Percentiles rank a stretch among this genome's conserved stretches.
These are phyloP conservation scores for Odontothrips loti DNA, from an alignment of 2,888 invertebrate genomes.

Conservation along the genomic window DNA sequence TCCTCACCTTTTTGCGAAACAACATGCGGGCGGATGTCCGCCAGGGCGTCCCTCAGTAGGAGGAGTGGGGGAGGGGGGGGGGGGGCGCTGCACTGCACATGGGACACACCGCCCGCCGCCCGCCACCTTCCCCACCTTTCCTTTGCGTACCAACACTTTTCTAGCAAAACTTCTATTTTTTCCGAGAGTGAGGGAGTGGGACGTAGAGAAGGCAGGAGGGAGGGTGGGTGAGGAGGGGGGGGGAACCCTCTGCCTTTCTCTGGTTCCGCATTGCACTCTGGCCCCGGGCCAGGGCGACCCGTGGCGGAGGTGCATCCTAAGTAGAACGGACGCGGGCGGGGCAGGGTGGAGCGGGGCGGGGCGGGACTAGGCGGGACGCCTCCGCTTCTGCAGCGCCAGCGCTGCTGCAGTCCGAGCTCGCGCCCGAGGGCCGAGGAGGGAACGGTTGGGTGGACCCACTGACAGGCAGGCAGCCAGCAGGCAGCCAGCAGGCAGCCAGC, in stretches of 20 bases:
- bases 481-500: no score
- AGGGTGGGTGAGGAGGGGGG: neutral
- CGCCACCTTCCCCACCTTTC: neutral
- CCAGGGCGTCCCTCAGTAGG: neutral
- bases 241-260: neutral
- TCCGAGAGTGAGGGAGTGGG: neutral
- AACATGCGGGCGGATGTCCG: neutral
- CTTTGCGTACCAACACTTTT: no score
- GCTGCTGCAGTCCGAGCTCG: no score
- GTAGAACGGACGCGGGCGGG: neutral
- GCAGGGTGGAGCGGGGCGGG: neutral
- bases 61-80: neutral
- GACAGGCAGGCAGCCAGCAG: no score
- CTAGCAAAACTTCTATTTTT: neutral
- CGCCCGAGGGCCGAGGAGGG: no score
- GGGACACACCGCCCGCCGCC: neutral
- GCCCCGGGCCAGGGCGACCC: slow-evolving; percentile 12
- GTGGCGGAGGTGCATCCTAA: neutral
- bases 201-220: neutral
- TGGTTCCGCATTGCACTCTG: slow-evolving; percentile 21
- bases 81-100: no score
- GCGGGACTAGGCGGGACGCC: no score
- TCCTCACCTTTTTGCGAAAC: neutral
- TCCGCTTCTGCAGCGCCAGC: no score
- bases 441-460: no score